Conservation (phyloP, 2,888 invertebrate species). For the Dasysyrphus tricinctus region DNA sequence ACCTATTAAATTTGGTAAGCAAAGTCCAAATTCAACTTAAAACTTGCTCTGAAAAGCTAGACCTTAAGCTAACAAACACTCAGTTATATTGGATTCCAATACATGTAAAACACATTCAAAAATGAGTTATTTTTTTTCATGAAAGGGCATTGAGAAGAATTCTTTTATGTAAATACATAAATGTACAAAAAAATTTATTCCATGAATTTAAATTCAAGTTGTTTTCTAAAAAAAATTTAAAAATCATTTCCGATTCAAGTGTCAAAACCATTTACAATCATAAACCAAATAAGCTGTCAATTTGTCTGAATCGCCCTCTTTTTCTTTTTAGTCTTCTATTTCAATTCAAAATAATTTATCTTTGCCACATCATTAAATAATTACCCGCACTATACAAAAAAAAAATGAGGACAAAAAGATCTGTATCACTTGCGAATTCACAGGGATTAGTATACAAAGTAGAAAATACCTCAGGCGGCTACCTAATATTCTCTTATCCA, state of each 20-base stretch:
- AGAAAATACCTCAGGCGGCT: conserved; percentile 19
- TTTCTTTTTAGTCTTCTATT: background rate
- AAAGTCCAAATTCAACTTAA: too few relatives aligned
- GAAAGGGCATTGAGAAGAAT: too few relatives aligned
- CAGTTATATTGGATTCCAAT: too few relatives aligned
- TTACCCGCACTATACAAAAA: conserved; percentile 59
- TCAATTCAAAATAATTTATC: conserved; percentile 57
- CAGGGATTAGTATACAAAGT: conserved; percentile 21
- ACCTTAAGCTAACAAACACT: too few relatives aligned
- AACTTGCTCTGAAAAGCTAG: too few relatives aligned
- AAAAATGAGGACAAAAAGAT: conserved; percentile 47
- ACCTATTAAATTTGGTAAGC: too few relatives aligned
- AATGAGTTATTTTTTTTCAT: too few relatives aligned
- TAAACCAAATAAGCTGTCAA: conserved; percentile 47
- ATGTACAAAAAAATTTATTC: background rate
- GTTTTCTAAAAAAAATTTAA: background rate
- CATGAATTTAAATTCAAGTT: background rate
- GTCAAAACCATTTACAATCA: conserved; percentile 25
- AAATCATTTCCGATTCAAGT: conserved; percentile 27
- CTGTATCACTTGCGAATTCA: conserved; percentile 39
- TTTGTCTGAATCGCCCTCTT: conserved; percentile 55
- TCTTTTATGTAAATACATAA: too few relatives aligned
- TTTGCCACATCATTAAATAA: conserved; percentile 75
- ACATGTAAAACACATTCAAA: too few relatives aligned
- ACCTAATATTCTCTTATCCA: conserved; percentile 17